A percentile compares a stretch with the other conserved stretches of the same genome.
Conservation (phyloP, 2,888 invertebrate genomes). For the Drosophila antonietae region DNA sequence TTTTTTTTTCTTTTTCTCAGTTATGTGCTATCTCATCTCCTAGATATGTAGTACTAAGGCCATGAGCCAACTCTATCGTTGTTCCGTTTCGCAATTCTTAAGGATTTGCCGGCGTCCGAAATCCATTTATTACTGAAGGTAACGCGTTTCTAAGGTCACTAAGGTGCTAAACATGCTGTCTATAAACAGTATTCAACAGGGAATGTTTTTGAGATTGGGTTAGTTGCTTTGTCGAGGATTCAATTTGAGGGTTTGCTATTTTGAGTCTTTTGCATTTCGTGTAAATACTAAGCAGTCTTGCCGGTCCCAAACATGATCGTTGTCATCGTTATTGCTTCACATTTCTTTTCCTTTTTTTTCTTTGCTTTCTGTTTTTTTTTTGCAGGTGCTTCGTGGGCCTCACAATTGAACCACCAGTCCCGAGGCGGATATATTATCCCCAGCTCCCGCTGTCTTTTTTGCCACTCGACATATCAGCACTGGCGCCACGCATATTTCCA, state of each 20-base stretch:
- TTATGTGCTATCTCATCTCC: slow-evolving; percentile 34
- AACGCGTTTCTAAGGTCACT: slow-evolving; percentile 79
- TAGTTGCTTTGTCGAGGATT: slow-evolving; percentile 27
- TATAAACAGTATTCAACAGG: slow-evolving; percentile 56
- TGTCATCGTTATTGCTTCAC: slow-evolving; percentile 21
- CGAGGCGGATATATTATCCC: slow-evolving; percentile 95
- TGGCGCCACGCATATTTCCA: slow-evolving; percentile 92
- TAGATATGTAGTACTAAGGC: slow-evolving; percentile 60
- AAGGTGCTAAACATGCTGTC: slow-evolving; percentile 71
- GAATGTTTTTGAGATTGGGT: slow-evolving; percentile 49
- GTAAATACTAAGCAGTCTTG: slow-evolving; percentile 69
- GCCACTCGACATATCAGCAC: slow-evolving; percentile 93
- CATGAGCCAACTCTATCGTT: slow-evolving; percentile 44
- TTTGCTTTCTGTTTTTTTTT: not conserved
- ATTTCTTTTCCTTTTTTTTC: not conserved
- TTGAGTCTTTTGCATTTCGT: slow-evolving; percentile 62
- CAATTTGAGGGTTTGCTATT: slow-evolving; percentile 38
- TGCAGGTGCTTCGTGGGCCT: not conserved
- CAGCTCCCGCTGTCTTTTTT: slow-evolving; percentile 93
- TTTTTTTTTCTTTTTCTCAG: no score
- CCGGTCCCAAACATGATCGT: slow-evolving; percentile 36
- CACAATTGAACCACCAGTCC: slow-evolving; percentile 90
- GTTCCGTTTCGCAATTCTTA: slow-evolving; percentile 42
- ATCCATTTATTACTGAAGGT: slow-evolving; percentile 57
- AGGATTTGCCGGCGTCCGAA: slow-evolving; percentile 34